Evolutionary conservation across 1,140 invertebrate species (phyloP).

Genomic region (Liolophura sinensis): DNA sequence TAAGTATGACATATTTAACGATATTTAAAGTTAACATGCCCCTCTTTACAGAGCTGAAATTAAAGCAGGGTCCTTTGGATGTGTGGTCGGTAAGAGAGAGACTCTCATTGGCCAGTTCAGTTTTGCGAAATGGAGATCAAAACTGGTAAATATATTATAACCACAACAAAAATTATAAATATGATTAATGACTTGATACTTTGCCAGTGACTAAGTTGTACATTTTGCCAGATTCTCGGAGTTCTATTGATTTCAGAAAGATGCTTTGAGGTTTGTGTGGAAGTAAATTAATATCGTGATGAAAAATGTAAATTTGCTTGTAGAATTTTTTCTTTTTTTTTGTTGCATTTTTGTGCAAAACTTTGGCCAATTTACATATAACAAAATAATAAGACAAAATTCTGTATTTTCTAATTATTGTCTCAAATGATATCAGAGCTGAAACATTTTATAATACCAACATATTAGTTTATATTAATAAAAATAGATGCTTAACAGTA

Average conservation of each 20-base stretch:
- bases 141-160: constrained; percentile 71
- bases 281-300: too few relatives aligned
- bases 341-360: neutral
- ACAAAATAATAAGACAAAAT: too few relatives aligned
- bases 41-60: constrained; percentile 55
- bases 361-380: too few relatives aligned
- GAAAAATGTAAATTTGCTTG: too few relatives aligned
- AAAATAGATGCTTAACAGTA: too few relatives aligned
- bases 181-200: neutral
- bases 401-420: too few relatives aligned
- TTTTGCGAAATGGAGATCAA: constrained; percentile 85
- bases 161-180: constrained; percentile 11
- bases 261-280: neutral
- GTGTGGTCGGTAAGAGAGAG: constrained; percentile 84
- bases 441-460: too few relatives aligned
- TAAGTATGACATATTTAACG: too few relatives aligned
- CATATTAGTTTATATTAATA: too few relatives aligned
- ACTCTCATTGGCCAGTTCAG: constrained; percentile 82
- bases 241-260: neutral
- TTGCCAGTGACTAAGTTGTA: neutral
- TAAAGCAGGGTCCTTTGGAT: constrained; percentile 75
- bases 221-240: neutral
- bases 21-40: too few relatives aligned
- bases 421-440: too few relatives aligned
- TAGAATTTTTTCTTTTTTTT: too few relatives aligned